Percentiles rank a stretch among this genome's conserved stretches.
These are phyloP conservation scores for Acanthosepion esculentum DNA, from an alignment of 2,888 invertebrate species.

Conservation along the genomic window DNA sequence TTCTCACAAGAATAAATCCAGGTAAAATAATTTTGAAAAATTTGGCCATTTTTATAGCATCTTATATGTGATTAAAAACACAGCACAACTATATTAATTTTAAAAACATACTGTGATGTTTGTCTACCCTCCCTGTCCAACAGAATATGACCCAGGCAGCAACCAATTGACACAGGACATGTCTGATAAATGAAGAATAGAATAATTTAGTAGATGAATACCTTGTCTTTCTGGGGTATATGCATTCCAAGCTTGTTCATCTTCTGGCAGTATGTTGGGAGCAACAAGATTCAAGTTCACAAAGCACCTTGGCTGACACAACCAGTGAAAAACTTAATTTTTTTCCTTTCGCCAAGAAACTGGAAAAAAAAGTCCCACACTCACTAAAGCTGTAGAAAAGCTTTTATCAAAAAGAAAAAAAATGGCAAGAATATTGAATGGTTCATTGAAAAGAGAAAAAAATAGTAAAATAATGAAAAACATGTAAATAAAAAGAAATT, in stretches of 20 bases:
- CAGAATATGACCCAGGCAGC: neutral
- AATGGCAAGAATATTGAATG: neutral
- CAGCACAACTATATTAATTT: too few species aligned
- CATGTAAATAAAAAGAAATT: too few species aligned
- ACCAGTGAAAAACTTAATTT: neutral
- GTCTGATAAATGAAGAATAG: neutral
- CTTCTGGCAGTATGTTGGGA: slow-evolving; percentile 37
- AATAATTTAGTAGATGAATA: neutral
- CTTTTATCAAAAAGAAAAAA: neutral
- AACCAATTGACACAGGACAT: neutral
- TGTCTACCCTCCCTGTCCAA: too few species aligned
- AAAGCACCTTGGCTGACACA: slow-evolving; percentile 38
- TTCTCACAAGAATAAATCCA: too few species aligned
- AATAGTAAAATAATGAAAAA: neutral
- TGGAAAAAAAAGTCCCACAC: slow-evolving; percentile 33
- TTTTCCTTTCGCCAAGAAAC: slow-evolving; percentile 11
- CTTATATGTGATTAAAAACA: too few species aligned
- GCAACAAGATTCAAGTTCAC: slow-evolving; percentile 9
- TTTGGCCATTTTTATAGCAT: too few species aligned
- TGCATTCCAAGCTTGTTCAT: slow-evolving; percentile 48
- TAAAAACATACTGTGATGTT: too few species aligned
- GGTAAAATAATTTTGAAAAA: too few species aligned
- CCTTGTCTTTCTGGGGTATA: slow-evolving; percentile 46
- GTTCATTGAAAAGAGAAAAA: neutral
- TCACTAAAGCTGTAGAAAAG: neutral